Evolutionary conservation across 2,797 vertebrate genomes (phyloP).

Genomic region (Phataginus tetradactyla): DNA sequence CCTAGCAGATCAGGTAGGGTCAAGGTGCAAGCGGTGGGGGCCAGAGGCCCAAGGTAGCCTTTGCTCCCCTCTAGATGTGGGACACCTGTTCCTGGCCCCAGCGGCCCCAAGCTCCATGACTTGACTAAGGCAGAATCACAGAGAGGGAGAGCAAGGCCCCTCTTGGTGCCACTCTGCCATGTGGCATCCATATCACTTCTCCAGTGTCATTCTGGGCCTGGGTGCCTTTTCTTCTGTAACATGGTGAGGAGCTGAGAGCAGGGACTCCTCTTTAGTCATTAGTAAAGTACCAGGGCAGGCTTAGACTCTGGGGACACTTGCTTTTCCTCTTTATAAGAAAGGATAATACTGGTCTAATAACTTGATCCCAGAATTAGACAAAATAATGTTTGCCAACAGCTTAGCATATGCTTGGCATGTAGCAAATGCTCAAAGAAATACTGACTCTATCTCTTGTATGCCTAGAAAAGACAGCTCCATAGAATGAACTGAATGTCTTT

Average conservation of each 20-base stretch:
- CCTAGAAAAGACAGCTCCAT: not conserved
- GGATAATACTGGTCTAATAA: not conserved
- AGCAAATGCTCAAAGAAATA: not conserved
- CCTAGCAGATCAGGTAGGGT: not conserved
- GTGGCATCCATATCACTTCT: not conserved
- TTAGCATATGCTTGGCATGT: not conserved
- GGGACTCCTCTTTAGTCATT: not conserved
- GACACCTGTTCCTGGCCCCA: not conserved
- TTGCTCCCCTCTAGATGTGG: not conserved
- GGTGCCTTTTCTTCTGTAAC: not conserved
- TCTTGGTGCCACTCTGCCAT: fast-evolving
- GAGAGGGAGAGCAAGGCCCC: not conserved
- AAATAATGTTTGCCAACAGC: not conserved
- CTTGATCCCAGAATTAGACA: not conserved
- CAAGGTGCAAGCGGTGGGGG: not conserved
- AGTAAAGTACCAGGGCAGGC: not conserved
- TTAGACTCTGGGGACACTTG: not conserved
- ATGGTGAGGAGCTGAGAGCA: not conserved
- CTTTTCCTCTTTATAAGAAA: not conserved
- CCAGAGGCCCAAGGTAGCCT: not conserved
- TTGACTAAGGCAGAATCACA: not conserved
- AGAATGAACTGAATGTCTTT: not conserved
- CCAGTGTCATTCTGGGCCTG: not conserved
- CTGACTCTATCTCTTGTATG: not conserved
- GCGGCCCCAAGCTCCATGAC: not conserved